These are phyloP conservation scores for Hypomesus transpacificus DNA, from an alignment of 2,113 vertebrate species.

Conservation along the genomic window DNA sequence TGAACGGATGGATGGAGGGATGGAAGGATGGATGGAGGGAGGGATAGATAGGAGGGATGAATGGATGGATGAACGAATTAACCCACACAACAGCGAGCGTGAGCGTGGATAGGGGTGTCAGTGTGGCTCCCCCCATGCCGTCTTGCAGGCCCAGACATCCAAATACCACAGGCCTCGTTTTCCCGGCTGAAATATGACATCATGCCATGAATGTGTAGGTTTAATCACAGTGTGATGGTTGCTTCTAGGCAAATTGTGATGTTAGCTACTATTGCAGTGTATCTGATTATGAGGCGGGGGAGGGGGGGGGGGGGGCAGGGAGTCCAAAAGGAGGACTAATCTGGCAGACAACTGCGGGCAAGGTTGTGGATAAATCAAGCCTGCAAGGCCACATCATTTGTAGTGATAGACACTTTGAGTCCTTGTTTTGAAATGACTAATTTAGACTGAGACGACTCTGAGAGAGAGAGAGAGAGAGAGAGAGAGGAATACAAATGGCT, in stretches of 20 bases:
- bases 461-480: background rate
- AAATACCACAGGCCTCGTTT: background rate
- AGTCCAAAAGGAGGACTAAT: conserved; percentile 7
- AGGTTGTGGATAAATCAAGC: conserved; percentile 8
- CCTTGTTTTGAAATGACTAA: conserved; percentile 19
- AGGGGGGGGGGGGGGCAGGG: background rate
- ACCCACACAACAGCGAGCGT: no score
- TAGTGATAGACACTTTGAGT: background rate
- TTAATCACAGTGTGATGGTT: conserved; percentile 31
- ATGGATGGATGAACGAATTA: no score
- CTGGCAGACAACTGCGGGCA: conserved; percentile 19
- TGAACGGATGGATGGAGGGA: no score
- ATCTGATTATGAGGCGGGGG: no score
- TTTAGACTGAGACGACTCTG: conserved; percentile 6
- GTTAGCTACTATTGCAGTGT: conserved; percentile 1
- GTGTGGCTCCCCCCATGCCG: conserved; percentile 7
- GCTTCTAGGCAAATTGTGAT: conserved; percentile 24
- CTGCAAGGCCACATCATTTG: background rate
- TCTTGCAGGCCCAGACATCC: background rate
- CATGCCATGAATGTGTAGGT: conserved; percentile 32
- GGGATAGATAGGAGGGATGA: background rate
- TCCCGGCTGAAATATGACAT: conserved; percentile 7
- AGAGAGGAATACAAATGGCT: background rate
- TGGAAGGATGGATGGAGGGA: background rate
- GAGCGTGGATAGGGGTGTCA: conserved; percentile 5